phyloP scores from a whole-genome alignment of 2,797 vertebrate genomes.

The Urocyon cinereoargenteus region DNA sequence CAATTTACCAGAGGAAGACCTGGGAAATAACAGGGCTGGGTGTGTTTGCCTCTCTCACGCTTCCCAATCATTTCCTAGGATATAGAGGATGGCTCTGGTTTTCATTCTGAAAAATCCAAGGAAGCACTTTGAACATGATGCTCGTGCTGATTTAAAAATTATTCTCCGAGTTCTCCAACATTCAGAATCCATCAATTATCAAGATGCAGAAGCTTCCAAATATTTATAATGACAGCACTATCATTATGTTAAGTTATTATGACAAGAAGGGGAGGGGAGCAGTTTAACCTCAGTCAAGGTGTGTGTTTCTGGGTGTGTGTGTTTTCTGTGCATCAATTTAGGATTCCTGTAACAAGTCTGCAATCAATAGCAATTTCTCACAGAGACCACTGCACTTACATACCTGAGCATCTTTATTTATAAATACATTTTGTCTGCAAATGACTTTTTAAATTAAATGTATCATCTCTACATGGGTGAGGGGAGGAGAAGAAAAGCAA shows the following conservation, averaged over 20 bases:
- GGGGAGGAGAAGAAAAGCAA: neutral
- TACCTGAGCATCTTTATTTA: conserved; percentile 42
- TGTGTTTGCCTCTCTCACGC: neutral
- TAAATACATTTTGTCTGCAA: conserved; percentile 47
- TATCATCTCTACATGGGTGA: conserved; percentile 18
- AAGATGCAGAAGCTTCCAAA: conserved; percentile 60
- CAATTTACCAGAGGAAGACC: conserved; percentile 66
- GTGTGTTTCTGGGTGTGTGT: neutral
- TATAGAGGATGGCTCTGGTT: conserved; percentile 53
- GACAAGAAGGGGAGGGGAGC: conserved; percentile 66
- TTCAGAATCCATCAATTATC: conserved; percentile 74
- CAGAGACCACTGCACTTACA: conserved; percentile 22
- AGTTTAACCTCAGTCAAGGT: conserved; percentile 74
- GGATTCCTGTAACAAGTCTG: conserved; percentile 26
- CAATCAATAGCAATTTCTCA: conserved; percentile 42
- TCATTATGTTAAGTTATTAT: conserved; percentile 73
- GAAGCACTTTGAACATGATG: conserved; percentile 67
- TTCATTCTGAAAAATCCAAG: conserved; percentile 64
- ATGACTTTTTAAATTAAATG: conserved; percentile 69
- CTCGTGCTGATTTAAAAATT: conserved; percentile 71
- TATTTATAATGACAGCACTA: conserved; percentile 72
- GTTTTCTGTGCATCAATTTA: conserved; percentile 62
- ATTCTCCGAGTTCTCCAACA: conserved; percentile 63
- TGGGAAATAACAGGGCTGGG: conserved; percentile 15
- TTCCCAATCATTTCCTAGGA: conserved; percentile 3